Base-by-base conservation (phyloP, 2,797 vertebrate species). In the Eupleurogrammus muticus region DNA sequence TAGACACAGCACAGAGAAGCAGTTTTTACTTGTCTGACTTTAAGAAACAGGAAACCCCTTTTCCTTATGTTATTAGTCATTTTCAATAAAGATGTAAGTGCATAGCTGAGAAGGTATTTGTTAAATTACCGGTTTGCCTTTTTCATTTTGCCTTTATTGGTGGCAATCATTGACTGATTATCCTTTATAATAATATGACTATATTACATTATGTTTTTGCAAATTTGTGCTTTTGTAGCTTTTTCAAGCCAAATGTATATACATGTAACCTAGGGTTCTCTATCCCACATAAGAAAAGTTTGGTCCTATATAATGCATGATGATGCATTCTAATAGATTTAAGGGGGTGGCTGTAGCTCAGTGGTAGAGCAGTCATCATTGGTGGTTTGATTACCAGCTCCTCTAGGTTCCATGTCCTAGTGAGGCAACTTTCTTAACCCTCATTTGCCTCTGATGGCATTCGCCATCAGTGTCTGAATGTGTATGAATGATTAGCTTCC, bases 11-110 rank as follows among this genome's bases (percentile, higher is more conserved):
- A 1, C 7, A 32, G 17, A 34, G 24, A 47, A 44, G 34, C n/a
- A 48, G 40, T 47, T 63, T 61, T 42, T 36, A 36, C 8, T 12
- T 60, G 48, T 34, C 20, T 59, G 24, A 21, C 20, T 53, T 51
- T 50, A 53, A 12, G 34, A 34, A 24, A 49, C 2, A 44, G 66
- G 35, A 77, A 74, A 73, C 16, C 23, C 62, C 60, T 53, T 34
- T 24, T 42, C 14, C 19, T 54, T 24, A n/a, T 21, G n/a, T 9
- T 66, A 12, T 21, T 54, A 23, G 14, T 34, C 62, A 55, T 40
- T 48, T 19, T 42, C 1, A 65, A 32, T 50, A 35, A 67, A 5
- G 14, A 34, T 40, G 48, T 76, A 60, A 56, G 46, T 76, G 19
- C 19, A 28, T 23, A 19, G 46, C 8, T 6, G 4, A 34, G 19